Evolutionary conservation across 2,888 invertebrate species (phyloP), one percentile per base, ranked within the genome.

Genomic region (Agriopis marginaria): DNA sequence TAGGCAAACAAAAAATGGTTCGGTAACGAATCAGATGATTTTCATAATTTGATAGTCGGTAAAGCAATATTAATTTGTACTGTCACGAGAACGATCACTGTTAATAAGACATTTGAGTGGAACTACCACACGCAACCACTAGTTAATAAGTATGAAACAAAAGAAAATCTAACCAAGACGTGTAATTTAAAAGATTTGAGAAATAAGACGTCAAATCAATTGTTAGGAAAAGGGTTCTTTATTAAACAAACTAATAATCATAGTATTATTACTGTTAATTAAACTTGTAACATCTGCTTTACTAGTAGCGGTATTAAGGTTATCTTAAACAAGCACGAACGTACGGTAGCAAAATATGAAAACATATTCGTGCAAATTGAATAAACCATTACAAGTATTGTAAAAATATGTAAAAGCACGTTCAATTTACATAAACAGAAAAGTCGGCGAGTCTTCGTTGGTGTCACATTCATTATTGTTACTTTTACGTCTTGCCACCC

Each of bases 401-500:
- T 74, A 74, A 71, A 72, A 77, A 73, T 76, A 74, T 75, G 65
- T 69, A 73, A 72, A 73, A 66, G 63, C 61, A 69, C 77, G 77
- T 80, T 81, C 82, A 80, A 88, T 84, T 85, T 83, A 81, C 81
- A 87, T 84, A 85, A 82, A 85, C 79, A 84, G 86, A 84, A 85
- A 80, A 76, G 75, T 77, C 78, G 79, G 80, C 64, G 75, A 82
- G 79, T 79, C 83, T 79, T 79, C 82, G 82, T 80, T 81, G 88
- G 90, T 88, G 88, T 91, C 87, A 87, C 83, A 84, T 88, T 85
- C 85, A 86, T 87, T 89, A 86, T 84, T 84, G 86, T 86, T 88
- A 86, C 89, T 89, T 87, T 87, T 85, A 88, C 85, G 83, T 83
- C 75, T 81, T 82, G 88, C 93, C 93, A 93, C 93, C 93, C 93